Base-by-base conservation (phyloP, 2,797 vertebrate species). In the Pseudomugil gertrudae region DNA sequence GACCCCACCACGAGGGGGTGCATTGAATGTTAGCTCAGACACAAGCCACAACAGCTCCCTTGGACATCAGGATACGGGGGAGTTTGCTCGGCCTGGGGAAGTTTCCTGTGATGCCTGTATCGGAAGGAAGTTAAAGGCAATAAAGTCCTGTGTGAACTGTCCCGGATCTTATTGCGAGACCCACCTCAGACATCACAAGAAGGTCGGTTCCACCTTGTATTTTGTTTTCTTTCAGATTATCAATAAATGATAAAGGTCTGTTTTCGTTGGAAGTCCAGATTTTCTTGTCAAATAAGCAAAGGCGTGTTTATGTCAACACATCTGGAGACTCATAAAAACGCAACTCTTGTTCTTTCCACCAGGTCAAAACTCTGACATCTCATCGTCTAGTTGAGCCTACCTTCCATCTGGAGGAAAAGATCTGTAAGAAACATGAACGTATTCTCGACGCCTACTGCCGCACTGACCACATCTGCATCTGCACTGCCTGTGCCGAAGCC, bases 71-170 rank as follows among this genome's bases (percentile, higher is more conserved):
- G 85, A 89, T 33, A 68, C 72, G 0, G 90, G 91, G 3, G 91
- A 93, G 66, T 95, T 92, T 0, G 94, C 93, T 1, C 87, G 60
- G 56, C 58, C 85, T 0, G 93, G 94, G 2, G 94, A 95, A 0
- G 89, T 95, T 0, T 76, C 93, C 21, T 95, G 94, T 3, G 92
- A 94, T 0, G 83, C 91, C 24, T 95, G 94, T 60, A 94, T 95
- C 0, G 94, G 94, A 3, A 90, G 92, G 80, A 95, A 95, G 84
- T 57, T 95, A n/a, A 94, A 89, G 81, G 94, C 94, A 0, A 3
- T 76, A 5, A 94, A 93, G 81, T 94, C 94, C 0, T 95, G 94
- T 5, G 63, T 95, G 74, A 93, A 65, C 84, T 95, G 94, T 62
- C 88, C 89, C 0, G 93, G 92, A 3, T 94, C 94, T 0, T 94